These are phyloP conservation scores for Gerris lacustris DNA, from an alignment of 2,888 invertebrate genomes.

Conservation along the genomic window DNA sequence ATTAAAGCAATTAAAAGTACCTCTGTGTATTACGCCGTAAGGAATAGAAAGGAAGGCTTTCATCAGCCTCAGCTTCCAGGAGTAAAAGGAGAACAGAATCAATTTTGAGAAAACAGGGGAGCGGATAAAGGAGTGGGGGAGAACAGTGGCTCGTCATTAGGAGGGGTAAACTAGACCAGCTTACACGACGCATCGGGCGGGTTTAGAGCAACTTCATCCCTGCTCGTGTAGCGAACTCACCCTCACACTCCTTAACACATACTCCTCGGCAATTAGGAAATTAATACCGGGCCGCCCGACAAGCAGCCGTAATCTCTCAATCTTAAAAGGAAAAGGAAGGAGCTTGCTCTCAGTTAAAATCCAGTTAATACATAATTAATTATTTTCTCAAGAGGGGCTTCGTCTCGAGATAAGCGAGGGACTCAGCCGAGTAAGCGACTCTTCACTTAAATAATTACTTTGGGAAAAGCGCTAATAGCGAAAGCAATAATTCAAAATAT, in stretches of 20 bases:
- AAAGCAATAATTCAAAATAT: too few relatives aligned
- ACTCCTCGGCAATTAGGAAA: neutral
- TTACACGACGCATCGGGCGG: neutral
- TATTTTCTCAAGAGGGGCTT: neutral
- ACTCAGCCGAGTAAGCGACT: too few relatives aligned
- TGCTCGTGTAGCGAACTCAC: neutral
- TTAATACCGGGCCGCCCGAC: neutral
- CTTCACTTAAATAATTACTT: too few relatives aligned
- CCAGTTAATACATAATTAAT: conserved; percentile 3
- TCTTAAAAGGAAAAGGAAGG: neutral
- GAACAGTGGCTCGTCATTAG: neutral
- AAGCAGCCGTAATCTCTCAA: neutral
- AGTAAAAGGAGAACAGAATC: neutral
- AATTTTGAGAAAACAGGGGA: neutral
- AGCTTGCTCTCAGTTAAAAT: neutral
- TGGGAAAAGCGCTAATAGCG: too few relatives aligned
- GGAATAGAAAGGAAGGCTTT: too few relatives aligned
- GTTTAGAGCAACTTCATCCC: neutral
- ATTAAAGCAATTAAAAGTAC: neutral
- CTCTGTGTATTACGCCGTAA: neutral
- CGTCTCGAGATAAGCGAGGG: too few relatives aligned
- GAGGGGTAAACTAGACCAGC: neutral
- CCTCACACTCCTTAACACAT: neutral
- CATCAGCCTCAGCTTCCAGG: too few relatives aligned
- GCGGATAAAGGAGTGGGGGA: neutral